Evolutionary conservation across 2,888 invertebrate genomes (phyloP).

Genomic region (Allygus modestus): DNA sequence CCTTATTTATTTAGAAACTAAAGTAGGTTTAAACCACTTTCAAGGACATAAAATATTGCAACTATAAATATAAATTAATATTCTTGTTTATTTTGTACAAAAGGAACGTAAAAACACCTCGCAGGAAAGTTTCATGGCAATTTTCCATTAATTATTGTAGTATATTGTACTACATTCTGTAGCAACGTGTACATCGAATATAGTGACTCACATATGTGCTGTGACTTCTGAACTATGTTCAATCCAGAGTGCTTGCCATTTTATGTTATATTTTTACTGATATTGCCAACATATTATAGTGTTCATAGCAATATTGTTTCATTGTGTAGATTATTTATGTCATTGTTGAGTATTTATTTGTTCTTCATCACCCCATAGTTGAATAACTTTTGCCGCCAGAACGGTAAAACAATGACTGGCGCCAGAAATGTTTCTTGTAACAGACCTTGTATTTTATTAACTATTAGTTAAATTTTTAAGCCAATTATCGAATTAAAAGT

Average conservation of each 20-base stretch:
- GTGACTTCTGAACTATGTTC: slow-evolving; percentile 60
- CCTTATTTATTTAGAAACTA: not conserved
- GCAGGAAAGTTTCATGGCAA: slow-evolving; percentile 33
- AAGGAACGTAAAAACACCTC: slow-evolving; percentile 21
- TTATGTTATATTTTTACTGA: slow-evolving; percentile 36
- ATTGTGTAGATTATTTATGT: slow-evolving; percentile 54
- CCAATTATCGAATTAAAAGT: slow-evolving; percentile 14
- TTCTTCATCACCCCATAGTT: slow-evolving; percentile 30
- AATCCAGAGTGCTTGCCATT: slow-evolving; percentile 61
- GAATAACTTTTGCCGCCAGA: slow-evolving; percentile 24
- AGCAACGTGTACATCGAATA: not conserved
- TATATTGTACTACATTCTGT: not conserved
- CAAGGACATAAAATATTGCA: not conserved
- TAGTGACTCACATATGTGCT: slow-evolving; percentile 29
- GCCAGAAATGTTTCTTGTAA: slow-evolving; percentile 8
- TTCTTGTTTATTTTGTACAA: not conserved
- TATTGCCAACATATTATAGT: slow-evolving; percentile 46
- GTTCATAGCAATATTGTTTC: slow-evolving; percentile 49
- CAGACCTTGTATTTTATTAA: not conserved
- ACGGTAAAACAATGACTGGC: slow-evolving; percentile 4
- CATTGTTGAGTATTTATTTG: slow-evolving; percentile 55
- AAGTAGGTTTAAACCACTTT: not conserved
- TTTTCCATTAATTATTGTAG: slow-evolving; percentile 10
- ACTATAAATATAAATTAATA: not conserved
- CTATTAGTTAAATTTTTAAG: not conserved